phyloP scores from a whole-genome alignment of 2,888 invertebrate species.

The Pachymerium ferrugineum region DNA sequence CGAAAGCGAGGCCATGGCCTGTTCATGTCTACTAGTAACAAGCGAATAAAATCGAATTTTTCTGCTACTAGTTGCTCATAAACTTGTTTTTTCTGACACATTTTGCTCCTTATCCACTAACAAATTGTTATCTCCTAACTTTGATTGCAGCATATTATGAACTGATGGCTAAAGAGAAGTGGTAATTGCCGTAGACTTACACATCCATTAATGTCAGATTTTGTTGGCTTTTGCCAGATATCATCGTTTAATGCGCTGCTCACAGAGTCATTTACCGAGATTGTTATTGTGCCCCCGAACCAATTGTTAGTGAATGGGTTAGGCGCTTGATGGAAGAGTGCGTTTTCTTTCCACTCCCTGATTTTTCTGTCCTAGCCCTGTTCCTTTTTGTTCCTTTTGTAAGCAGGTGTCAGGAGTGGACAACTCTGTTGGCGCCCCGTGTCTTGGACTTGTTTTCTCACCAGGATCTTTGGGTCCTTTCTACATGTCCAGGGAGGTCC shows the following conservation, averaged over 20 bases:
- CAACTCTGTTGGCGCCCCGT: constrained; percentile 24
- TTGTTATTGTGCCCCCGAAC: not conserved
- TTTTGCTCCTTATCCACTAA: not conserved
- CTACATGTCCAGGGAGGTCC: constrained; percentile 15
- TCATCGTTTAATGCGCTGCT: not conserved
- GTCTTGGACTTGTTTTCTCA: constrained; percentile 24
- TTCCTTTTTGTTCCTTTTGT: constrained; percentile 11
- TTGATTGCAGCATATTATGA: not conserved
- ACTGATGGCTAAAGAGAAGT: not conserved
- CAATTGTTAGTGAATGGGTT: constrained; percentile 25
- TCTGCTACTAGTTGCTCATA: constrained; percentile 14
- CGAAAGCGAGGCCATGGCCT: constrained; percentile 6
- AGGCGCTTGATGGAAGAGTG: constrained; percentile 6
- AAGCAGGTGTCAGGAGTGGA: constrained; percentile 19
- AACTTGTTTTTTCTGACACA: constrained; percentile 17
- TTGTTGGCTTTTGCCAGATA: not conserved
- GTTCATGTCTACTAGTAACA: constrained; percentile 14
- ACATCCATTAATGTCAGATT: not conserved
- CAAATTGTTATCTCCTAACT: not conserved
- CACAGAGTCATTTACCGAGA: not conserved
- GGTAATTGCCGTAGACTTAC: not conserved
- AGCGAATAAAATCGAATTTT: constrained; percentile 25
- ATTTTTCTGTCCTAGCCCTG: constrained; percentile 6
- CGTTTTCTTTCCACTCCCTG: constrained; percentile 23
- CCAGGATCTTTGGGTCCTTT: constrained; percentile 1